These are phyloP conservation scores for Orchestia grillus DNA, from an alignment of 1,140 invertebrate genomes.

Conservation along the genomic window DNA sequence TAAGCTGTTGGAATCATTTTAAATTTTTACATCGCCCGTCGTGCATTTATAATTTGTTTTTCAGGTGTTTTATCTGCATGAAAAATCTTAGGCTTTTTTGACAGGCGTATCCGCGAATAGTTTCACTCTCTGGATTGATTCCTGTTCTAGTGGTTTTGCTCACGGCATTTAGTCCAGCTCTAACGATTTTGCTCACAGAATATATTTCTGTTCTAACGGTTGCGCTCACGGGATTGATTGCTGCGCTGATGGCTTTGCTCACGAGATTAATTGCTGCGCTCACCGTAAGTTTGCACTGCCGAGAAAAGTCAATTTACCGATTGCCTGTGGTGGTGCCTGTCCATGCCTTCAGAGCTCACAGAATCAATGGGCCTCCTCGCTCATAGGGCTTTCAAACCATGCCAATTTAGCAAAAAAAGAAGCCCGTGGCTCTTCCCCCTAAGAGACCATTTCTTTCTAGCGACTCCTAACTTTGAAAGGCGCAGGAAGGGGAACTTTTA, in stretches of 20 bases:
- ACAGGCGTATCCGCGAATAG: too few relatives aligned
- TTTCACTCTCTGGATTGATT: too few relatives aligned
- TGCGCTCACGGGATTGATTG: too few relatives aligned
- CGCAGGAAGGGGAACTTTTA: conserved; percentile 40
- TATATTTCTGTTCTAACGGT: too few relatives aligned
- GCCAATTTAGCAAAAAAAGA: neutral
- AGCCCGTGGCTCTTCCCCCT: neutral
- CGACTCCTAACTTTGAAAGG: conserved; percentile 32
- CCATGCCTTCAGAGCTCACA: neutral
- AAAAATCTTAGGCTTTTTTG: too few relatives aligned
- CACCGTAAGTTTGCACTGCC: neutral
- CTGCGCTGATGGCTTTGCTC: neutral
- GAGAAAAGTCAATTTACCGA: neutral
- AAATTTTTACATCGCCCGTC: too few relatives aligned
- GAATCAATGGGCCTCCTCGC: neutral
- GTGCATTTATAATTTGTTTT: too few relatives aligned
- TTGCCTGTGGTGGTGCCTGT: neutral
- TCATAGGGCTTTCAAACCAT: neutral
- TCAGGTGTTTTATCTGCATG: too few relatives aligned
- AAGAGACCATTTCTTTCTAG: conserved; percentile 36
- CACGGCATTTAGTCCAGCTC: too few relatives aligned
- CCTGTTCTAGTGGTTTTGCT: too few relatives aligned
- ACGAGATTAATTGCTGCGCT: neutral
- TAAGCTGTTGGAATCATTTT: too few relatives aligned
- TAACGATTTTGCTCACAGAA: too few relatives aligned